Percentiles rank a stretch among this genome's conserved stretches.
phyloP scores from a whole-genome alignment of 2,797 vertebrate species.

The Lagorchestes hirsutus region DNA sequence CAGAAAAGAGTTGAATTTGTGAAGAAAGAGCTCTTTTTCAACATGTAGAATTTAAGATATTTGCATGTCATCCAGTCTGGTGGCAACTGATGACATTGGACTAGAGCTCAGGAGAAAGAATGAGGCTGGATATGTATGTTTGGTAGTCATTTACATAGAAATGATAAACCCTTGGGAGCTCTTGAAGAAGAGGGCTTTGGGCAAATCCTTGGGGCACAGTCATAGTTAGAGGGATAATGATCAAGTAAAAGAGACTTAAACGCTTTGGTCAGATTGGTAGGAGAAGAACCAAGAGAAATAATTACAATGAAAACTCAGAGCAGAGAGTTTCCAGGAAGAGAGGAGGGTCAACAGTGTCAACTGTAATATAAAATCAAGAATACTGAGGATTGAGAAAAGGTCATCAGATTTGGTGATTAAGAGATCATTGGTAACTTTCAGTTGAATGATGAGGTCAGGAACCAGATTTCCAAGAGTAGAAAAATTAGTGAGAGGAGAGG shows the following conservation, averaged over 20 bases:
- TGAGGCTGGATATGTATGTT: background rate
- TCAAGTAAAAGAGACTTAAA: background rate
- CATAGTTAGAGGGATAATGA: background rate
- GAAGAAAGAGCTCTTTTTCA: background rate
- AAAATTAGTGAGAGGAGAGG: background rate
- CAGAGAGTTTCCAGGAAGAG: background rate
- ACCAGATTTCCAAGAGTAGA: background rate
- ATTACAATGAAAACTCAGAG: background rate
- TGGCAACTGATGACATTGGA: background rate
- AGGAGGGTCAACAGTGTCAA: background rate
- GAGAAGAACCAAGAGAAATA: background rate
- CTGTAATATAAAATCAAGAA: background rate
- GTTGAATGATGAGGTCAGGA: background rate
- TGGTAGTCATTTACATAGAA: background rate
- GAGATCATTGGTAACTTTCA: background rate
- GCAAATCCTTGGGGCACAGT: background rate
- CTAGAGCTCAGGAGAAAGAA: background rate
- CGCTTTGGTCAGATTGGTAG: background rate
- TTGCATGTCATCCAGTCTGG: background rate
- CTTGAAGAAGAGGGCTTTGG: background rate
- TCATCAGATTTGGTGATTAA: background rate
- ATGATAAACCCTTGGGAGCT: background rate
- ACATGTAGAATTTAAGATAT: background rate
- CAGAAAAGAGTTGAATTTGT: background rate
- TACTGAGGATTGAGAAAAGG: background rate